Base-by-base conservation (phyloP, 2,888 invertebrate genomes). In the Agriotes lineatus region DNA sequence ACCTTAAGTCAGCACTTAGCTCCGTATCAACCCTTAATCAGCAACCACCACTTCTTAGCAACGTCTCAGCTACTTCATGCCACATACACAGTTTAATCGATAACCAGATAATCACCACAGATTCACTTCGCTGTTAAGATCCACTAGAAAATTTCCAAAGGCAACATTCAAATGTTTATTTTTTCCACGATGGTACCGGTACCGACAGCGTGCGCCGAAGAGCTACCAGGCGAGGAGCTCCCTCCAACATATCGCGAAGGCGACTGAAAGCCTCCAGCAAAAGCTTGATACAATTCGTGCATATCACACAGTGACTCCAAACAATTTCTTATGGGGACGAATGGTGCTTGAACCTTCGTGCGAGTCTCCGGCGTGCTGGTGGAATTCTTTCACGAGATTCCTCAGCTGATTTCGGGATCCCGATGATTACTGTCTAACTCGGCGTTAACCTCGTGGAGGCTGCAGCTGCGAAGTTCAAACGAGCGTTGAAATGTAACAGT, bases 191-290 rank as follows among this genome's bases (percentile, higher is more conserved):
- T n/a, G n/a, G n/a, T n/a, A n/a, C n/a, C n/a, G n/a, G n/a, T n/a
- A n/a, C n/a, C n/a, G n/a, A n/a, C 12, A 48, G 14, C 48, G 48
- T 22, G 3, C 10, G 10, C 18, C 52, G n/a, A n/a, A 67, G 59
- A 64, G 58, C 67, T 39, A 66, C 61, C 72, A 59, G 65, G 58
- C 66, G 44, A 63, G 58, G 67, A 74, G 72, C 71, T 65, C 50
- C 67, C 70, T 70, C 67, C 69, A 67, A 73, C 73, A 75, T 73
- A 73, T 72, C 76, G 73, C 72, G 72, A 72, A 74, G 70, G 73
- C 74, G 70, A 76, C 76, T 76, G 75, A 76, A 69, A 65, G 74
- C 72, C 61, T 71, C 68, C 18, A 71, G 71, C 71, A 66, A 52
- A 59, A 54, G 64, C 61, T 59, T 73, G 69, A 71, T 73, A 71